Evolutionary conservation across 2,113 vertebrate genomes (phyloP).

Genomic region (Ascaphus truei): DNA sequence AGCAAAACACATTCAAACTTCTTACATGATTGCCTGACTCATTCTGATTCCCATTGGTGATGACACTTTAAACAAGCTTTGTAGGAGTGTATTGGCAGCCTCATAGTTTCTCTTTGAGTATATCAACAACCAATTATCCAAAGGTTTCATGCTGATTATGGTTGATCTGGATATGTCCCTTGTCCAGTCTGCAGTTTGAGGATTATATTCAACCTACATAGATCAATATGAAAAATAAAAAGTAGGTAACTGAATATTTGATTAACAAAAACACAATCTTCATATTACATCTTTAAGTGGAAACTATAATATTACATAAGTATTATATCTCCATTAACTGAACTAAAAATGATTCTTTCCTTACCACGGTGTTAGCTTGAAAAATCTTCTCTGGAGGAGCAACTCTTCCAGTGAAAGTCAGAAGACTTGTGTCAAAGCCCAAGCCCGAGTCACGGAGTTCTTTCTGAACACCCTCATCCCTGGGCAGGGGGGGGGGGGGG

Average conservation of each 20-base stretch:
- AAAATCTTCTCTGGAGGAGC: conserved; percentile 80
- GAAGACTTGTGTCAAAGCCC: conserved; percentile 75
- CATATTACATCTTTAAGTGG: too few species aligned
- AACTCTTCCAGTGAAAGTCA: conserved; percentile 76
- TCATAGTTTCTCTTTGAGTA: conserved; percentile 67
- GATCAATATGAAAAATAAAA: neutral
- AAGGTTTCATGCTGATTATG: conserved; percentile 61
- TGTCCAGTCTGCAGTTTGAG: conserved; percentile 78
- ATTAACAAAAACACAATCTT: too few species aligned
- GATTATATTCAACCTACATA: conserved; percentile 61
- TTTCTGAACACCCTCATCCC: conserved; percentile 72
- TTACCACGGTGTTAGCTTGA: conserved; percentile 68
- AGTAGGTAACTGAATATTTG: too few species aligned
- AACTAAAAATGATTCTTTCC: too few species aligned
- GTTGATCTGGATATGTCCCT: conserved; percentile 74
- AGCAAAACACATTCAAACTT: too few species aligned
- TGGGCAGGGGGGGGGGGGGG: too few species aligned
- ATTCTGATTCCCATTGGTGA: conserved; percentile 75
- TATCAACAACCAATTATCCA: conserved; percentile 83
- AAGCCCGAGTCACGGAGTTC: conserved; percentile 86
- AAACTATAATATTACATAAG: too few species aligned
- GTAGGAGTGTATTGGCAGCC: conserved; percentile 66
- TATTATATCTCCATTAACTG: too few species aligned
- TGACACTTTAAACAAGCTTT: conserved; percentile 74
- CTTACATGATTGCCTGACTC: conserved; percentile 74